Conservation (phyloP, 2,113 vertebrate genomes). For the Campylomormyrus tamandua region DNA sequence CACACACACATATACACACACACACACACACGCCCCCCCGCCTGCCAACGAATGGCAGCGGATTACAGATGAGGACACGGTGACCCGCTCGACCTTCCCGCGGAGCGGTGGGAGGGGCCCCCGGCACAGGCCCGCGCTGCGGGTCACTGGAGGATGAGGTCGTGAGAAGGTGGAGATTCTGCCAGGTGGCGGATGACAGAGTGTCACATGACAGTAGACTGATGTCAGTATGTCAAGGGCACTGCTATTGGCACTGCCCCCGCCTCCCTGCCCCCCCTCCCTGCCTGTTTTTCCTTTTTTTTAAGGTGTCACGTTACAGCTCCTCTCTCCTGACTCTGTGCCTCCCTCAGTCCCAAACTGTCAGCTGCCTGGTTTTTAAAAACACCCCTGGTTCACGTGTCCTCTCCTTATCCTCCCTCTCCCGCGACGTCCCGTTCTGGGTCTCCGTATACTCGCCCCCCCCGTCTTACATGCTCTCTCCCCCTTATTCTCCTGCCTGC, state of each 20-base stretch:
- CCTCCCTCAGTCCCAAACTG: constrained; percentile 13
- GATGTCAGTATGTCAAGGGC: constrained; percentile 79
- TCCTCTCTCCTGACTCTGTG: constrained; percentile 23
- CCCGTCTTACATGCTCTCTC: not conserved
- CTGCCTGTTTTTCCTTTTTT: constrained; percentile 29
- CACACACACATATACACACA: no score
- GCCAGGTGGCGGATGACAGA: constrained; percentile 81
- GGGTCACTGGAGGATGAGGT: constrained; percentile 83
- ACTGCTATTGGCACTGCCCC: constrained; percentile 53
- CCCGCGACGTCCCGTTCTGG: not conserved
- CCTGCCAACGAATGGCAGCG: constrained; percentile 81
- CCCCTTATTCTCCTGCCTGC: constrained; percentile 12
- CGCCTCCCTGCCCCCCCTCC: not conserved
- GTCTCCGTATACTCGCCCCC: not conserved
- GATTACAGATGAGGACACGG: constrained; percentile 86
- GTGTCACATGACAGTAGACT: constrained; percentile 76
- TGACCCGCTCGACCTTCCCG: constrained; percentile 82
- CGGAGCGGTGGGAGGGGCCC: constrained; percentile 59
- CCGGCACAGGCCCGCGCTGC: constrained; percentile 59
- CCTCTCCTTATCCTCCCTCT: constrained; percentile 10
- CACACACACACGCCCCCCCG: constrained; percentile 37
- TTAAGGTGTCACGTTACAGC: constrained; percentile 42
- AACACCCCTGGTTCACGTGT: not conserved
- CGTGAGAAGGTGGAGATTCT: constrained; percentile 53
- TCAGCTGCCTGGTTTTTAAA: not conserved